Percentiles rank a stretch among this genome's conserved stretches.
Evolutionary conservation across 2,113 vertebrate species (phyloP).

Genomic region (Sapayoa aenigma): DNA sequence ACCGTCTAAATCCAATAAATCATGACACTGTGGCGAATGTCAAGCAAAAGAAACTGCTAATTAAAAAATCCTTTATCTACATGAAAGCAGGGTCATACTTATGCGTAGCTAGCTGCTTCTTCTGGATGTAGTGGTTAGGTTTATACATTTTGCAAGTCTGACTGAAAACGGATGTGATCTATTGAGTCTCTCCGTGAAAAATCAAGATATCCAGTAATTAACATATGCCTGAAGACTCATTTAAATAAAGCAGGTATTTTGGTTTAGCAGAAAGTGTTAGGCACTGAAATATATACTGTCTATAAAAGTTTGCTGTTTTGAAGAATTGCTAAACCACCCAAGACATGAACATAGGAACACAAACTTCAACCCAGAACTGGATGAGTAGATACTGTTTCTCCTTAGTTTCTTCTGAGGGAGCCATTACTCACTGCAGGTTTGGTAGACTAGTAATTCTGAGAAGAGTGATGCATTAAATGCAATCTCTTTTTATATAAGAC

Average conservation of each 20-base stretch:
- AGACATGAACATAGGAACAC: neutral
- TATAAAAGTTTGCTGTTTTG: neutral
- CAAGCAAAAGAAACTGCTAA: neutral
- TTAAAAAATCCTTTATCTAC: neutral
- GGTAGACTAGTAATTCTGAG: neutral
- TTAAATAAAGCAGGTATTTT: neutral
- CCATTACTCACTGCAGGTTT: neutral
- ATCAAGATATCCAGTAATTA: neutral
- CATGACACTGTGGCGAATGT: neutral
- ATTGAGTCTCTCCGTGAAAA: neutral
- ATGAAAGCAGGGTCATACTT: neutral
- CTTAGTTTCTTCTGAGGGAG: neutral
- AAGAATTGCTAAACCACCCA: neutral
- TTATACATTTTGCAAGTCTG: neutral
- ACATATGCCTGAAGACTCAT: neutral
- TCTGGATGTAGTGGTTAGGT: neutral
- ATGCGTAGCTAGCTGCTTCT: neutral
- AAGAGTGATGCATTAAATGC: neutral
- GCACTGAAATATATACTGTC: neutral
- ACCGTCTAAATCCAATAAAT: rapidly evolving
- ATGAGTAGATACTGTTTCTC: neutral
- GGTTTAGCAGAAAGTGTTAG: neutral
- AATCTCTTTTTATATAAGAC: neutral
- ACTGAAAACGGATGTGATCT: neutral
- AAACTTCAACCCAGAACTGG: neutral